These are phyloP conservation scores for Odontamblyopus rebecca DNA, from an alignment of 2,797 vertebrate genomes.

Conservation along the genomic window DNA sequence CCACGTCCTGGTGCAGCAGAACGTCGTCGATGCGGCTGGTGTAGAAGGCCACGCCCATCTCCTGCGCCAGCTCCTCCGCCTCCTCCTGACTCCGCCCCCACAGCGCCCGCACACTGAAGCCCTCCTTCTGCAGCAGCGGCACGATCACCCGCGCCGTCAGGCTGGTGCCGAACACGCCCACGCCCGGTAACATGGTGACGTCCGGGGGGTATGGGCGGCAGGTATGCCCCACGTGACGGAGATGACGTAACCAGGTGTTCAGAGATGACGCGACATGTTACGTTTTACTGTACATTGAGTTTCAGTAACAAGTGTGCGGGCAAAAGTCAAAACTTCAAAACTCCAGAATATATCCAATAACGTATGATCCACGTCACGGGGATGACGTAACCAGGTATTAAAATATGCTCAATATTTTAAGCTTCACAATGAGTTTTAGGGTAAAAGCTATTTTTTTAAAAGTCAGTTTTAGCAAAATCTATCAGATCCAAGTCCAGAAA, in stretches of 20 bases:
- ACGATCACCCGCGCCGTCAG: constrained; percentile 94
- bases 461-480: not conserved
- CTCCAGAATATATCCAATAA: too few relatives aligned
- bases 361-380: too few relatives aligned
- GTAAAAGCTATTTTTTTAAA: too few relatives aligned
- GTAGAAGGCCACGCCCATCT: constrained; percentile 97
- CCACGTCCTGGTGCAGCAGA: constrained; percentile 95
- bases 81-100: constrained; percentile 97
- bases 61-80: constrained; percentile 96
- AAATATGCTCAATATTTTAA: too few relatives aligned
- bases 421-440: too few relatives aligned
- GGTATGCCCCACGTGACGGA: not conserved
- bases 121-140: constrained; percentile 92
- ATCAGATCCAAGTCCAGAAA: not conserved
- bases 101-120: constrained; percentile 93
- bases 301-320: too few relatives aligned
- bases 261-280: too few relatives aligned
- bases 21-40: constrained; percentile 98
- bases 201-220: not conserved
- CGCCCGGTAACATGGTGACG: constrained; percentile 91
- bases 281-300: too few relatives aligned
- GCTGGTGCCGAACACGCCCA: constrained; percentile 97
- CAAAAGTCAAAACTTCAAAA: too few relatives aligned
- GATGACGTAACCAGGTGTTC: too few relatives aligned
- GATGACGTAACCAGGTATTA: too few relatives aligned